These are phyloP conservation scores for Metaphire vulgaris DNA, from an alignment of 1,140 invertebrate species.

Conservation along the genomic window DNA sequence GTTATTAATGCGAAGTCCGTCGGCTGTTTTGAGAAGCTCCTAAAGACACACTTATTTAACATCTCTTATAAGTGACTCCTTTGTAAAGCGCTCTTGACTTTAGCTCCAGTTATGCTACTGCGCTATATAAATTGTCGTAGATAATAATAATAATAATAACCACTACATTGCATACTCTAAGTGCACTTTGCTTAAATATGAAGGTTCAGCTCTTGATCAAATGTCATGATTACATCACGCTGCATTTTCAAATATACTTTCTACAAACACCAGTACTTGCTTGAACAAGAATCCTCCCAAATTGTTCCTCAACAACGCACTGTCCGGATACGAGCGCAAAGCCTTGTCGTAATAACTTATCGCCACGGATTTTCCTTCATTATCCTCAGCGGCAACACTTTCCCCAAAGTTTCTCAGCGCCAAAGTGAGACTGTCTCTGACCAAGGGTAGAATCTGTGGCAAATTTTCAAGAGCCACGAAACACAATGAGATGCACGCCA, in stretches of 20 bases:
- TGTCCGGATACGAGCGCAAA: constrained; percentile 46
- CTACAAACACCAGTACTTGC: constrained; percentile 34
- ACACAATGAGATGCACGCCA: not conserved
- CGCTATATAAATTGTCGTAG: not conserved
- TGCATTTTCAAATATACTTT: not conserved
- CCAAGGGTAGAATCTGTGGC: not conserved
- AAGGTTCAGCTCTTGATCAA: too few species aligned
- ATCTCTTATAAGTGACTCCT: too few species aligned
- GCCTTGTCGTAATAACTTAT: constrained; percentile 53
- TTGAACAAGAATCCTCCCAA: constrained; percentile 52
- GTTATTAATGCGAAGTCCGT: too few species aligned
- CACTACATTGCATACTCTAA: not conserved
- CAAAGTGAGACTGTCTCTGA: constrained; percentile 36
- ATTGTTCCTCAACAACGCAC: constrained; percentile 47
- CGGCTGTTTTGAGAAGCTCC: too few species aligned
- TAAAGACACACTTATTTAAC: too few species aligned
- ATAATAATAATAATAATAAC: not conserved
- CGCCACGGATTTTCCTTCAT: constrained; percentile 33
- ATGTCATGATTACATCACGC: constrained; percentile 4
- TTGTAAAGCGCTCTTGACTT: too few species aligned
- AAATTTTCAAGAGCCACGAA: not conserved
- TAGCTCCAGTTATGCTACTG: too few species aligned
- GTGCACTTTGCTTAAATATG: not conserved
- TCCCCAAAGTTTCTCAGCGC: constrained; percentile 39
- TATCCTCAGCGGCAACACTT: constrained; percentile 34